Conservation (phyloP, 2,113 vertebrate genomes). For the Pipa parva region DNA sequence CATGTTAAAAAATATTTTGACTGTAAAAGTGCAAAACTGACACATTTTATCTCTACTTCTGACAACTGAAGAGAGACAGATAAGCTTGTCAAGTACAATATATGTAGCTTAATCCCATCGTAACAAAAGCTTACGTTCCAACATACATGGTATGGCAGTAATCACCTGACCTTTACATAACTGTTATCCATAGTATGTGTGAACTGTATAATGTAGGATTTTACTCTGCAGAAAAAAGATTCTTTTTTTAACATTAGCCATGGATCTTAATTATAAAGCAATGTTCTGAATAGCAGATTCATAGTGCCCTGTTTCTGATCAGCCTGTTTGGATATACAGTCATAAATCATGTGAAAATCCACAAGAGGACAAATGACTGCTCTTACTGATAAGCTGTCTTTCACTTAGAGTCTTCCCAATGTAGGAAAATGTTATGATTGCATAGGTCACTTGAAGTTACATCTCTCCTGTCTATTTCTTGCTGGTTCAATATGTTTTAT, state of each 20-base stretch:
- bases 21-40: conserved; percentile 16
- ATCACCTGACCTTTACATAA: background rate
- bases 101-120: background rate
- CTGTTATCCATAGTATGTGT: background rate
- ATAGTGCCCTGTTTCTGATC: background rate
- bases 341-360: background rate
- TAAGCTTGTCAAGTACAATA: conserved; percentile 19
- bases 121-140: background rate
- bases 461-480: background rate
- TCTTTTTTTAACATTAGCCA: background rate
- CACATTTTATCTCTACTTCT: conserved; percentile 19
- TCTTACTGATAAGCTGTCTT: background rate
- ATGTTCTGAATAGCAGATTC: background rate
- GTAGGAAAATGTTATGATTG: background rate
- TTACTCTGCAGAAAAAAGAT: background rate
- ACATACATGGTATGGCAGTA: background rate
- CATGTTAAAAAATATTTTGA: conserved; percentile 28
- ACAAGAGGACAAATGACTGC: background rate
- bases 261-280: conserved; percentile 2
- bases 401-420: background rate
- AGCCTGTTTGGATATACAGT: background rate
- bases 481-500: background rate
- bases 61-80: conserved; percentile 19
- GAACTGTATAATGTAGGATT: background rate
- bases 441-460: background rate